These are phyloP conservation scores for Drosophila heteroneura DNA, from an alignment of 2,888 invertebrate genomes.

Conservation along the genomic window DNA sequence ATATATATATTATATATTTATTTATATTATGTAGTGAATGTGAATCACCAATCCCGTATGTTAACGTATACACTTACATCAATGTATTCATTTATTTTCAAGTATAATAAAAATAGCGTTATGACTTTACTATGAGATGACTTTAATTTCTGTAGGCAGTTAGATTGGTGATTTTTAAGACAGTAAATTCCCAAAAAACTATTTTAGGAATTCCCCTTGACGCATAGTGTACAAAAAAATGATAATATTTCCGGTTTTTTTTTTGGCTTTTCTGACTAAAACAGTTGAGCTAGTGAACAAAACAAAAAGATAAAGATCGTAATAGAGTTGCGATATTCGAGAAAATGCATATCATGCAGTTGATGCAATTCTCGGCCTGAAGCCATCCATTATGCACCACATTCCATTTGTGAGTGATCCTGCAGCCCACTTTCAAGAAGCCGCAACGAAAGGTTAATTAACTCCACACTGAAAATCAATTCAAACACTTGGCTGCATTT, in stretches of 20 bases:
- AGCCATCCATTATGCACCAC: constrained; percentile 28
- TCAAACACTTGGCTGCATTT: constrained; percentile 68
- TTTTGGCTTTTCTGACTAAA: constrained; percentile 7
- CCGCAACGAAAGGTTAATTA: constrained; percentile 79
- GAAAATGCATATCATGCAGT: constrained; percentile 39
- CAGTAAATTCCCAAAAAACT: background rate
- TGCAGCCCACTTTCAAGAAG: constrained; percentile 69
- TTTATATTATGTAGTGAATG: constrained; percentile 5
- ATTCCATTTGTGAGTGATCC: constrained; percentile 10
- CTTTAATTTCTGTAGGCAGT: background rate
- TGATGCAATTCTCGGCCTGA: constrained; percentile 21
- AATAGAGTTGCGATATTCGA: constrained; percentile 1
- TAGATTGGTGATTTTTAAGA: background rate
- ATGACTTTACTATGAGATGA: constrained; percentile 19
- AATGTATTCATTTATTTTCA: constrained; percentile 46
- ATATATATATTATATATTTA: background rate
- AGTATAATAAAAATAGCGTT: constrained; percentile 49
- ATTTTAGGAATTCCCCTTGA: background rate
- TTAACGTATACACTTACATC: constrained; percentile 31
- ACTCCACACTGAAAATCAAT: constrained; percentile 69
- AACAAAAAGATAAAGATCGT: background rate
- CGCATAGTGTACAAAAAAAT: too few species aligned
- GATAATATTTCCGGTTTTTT: background rate
- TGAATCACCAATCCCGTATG: constrained; percentile 11
- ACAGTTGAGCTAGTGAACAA: background rate